Evolutionary conservation across 2,888 invertebrate species (phyloP).

Genomic region (Malachius bipustulatus): DNA sequence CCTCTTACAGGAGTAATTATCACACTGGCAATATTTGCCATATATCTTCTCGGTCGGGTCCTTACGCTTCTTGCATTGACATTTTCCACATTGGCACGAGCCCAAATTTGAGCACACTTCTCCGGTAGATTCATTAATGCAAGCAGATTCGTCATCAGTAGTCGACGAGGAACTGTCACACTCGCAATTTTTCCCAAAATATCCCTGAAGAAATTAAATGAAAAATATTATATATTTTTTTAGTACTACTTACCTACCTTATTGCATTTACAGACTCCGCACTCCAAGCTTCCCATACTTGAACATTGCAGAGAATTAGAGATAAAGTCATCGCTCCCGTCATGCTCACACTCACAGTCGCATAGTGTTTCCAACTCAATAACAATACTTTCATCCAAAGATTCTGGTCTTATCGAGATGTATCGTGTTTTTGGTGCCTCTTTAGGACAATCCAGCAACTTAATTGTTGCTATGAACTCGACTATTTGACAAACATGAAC

Average conservation of each 20-base stretch:
- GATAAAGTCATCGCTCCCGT: conserved; percentile 31
- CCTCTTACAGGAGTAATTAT: conserved; percentile 58
- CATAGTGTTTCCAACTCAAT: conserved; percentile 59
- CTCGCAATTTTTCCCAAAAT: conserved; percentile 49
- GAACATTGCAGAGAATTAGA: conserved; percentile 36
- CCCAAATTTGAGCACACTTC: conserved; percentile 48
- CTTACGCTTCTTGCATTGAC: conserved; percentile 39
- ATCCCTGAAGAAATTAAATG: too few species aligned
- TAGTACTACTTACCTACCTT: too few species aligned
- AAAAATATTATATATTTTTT: too few species aligned
- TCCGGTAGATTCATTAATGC: conserved; percentile 17
- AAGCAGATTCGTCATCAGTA: conserved; percentile 22
- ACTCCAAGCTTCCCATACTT: conserved; percentile 20
- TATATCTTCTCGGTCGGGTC: conserved; percentile 38
- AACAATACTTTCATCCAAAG: conserved; percentile 54
- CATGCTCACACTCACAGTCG: conserved; percentile 59
- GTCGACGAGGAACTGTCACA: conserved; percentile 38
- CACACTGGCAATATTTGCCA: conserved; percentile 66
- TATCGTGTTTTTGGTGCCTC: conserved; percentile 33
- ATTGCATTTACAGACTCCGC: conserved; percentile 49
- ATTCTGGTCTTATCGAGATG: conserved; percentile 58
- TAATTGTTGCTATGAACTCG: conserved; percentile 43
- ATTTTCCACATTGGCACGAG: conserved; percentile 49
- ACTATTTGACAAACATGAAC: conserved; percentile 48
- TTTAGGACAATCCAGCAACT: conserved; percentile 47